A percentile compares a stretch with the other conserved stretches of the same genome.
These are phyloP conservation scores for Vireo griseus DNA, from an alignment of 2,797 vertebrate species.

Conservation along the genomic window DNA sequence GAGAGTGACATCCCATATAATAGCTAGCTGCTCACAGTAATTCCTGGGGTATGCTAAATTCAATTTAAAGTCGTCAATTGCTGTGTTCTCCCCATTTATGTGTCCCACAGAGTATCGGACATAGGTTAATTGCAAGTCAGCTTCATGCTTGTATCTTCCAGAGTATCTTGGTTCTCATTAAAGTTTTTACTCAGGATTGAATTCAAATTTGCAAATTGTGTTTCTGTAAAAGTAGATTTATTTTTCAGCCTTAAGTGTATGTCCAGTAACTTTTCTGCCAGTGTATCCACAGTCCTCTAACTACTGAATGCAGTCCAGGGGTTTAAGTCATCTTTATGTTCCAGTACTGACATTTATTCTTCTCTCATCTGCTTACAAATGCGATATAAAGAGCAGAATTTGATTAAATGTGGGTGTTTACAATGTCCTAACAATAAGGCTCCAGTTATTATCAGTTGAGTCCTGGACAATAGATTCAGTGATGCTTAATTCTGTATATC, in stretches of 20 bases:
- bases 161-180: background rate
- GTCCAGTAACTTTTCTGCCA: background rate
- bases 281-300: background rate
- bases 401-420: background rate
- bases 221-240: background rate
- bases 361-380: background rate
- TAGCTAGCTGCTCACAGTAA: background rate
- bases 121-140: background rate
- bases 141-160: background rate
- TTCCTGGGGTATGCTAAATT: background rate
- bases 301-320: background rate
- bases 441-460: background rate
- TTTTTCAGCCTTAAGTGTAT: background rate
- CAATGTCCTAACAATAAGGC: background rate
- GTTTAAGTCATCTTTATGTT: slow-evolving; percentile 18
- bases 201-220: background rate
- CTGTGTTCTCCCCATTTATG: background rate
- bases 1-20: background rate
- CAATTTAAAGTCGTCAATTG: background rate
- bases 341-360: slow-evolving; percentile 26
- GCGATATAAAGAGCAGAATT: background rate
- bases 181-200: background rate
- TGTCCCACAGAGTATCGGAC: background rate
- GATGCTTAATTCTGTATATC: background rate
- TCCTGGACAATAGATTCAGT: background rate